Evolutionary conservation across 2,888 invertebrate genomes (phyloP).

Genomic region (Xylocampa areola): DNA sequence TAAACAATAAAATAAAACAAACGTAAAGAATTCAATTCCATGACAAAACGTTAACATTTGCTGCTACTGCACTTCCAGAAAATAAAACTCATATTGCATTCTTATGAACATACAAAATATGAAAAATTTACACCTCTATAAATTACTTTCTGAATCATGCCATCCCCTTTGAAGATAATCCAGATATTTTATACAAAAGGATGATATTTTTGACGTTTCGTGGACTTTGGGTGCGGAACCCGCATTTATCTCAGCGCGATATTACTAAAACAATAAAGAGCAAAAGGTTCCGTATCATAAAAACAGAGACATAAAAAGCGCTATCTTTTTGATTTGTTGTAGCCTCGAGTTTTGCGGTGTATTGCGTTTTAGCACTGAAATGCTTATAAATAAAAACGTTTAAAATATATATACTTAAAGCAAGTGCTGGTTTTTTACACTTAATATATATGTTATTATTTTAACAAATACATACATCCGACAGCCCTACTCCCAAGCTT

Average conservation of each 20-base stretch:
- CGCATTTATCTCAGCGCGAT: conserved; percentile 56
- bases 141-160: conserved; percentile 4
- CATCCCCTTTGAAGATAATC: conserved; percentile 31
- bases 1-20: no score
- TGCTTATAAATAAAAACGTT: conserved; percentile 4
- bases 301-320: conserved; percentile 58
- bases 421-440: no score
- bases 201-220: conserved; percentile 17
- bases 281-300: conserved; percentile 55
- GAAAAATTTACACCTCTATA: conserved; percentile 4
- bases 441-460: no score
- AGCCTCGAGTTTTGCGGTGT: conserved; percentile 36
- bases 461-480: conserved; percentile 1
- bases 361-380: conserved; percentile 17
- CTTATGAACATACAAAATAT: conserved; percentile 3
- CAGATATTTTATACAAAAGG: conserved; percentile 31
- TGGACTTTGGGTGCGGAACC: conserved; percentile 19
- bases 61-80: background rate
- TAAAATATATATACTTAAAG: no score
- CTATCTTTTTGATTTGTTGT: conserved; percentile 60
- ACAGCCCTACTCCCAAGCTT: conserved; percentile 25
- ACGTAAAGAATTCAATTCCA: no score
- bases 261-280: conserved; percentile 64
- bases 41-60: no score
- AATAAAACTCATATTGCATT: conserved; percentile 3